Conservation (phyloP, 2,797 vertebrate genomes). For the Artibeus lituratus region DNA sequence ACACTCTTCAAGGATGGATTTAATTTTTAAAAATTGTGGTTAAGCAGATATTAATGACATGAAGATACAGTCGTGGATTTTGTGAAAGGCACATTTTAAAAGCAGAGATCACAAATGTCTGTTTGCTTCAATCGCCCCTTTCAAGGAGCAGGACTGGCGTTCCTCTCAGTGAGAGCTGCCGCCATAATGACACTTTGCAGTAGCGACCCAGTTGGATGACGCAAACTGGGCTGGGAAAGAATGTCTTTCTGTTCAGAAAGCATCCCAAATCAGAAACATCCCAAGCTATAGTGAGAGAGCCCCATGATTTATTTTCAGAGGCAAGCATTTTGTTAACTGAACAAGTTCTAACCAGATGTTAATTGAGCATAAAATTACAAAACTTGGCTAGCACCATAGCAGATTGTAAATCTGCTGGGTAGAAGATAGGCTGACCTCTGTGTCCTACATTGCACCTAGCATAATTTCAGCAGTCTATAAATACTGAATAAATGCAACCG, state of each 20-base stretch:
- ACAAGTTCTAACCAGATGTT: slow-evolving; percentile 76
- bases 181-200: slow-evolving; percentile 79
- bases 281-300: slow-evolving; percentile 60
- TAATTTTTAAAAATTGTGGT: background rate
- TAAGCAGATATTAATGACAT: slow-evolving; percentile 54
- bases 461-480: slow-evolving; percentile 38
- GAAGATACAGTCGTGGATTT: slow-evolving; percentile 11
- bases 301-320: slow-evolving; percentile 72
- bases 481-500: slow-evolving; percentile 28
- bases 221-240: slow-evolving; percentile 71
- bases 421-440: slow-evolving; percentile 58
- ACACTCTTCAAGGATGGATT: slow-evolving; percentile 29
- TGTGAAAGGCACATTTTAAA: slow-evolving; percentile 59
- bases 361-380: slow-evolving; percentile 78
- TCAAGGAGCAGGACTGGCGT: slow-evolving; percentile 73
- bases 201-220: slow-evolving; percentile 74
- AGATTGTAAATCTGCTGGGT: slow-evolving; percentile 66
- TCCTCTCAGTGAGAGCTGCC: slow-evolving; percentile 78
- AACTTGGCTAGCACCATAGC: slow-evolving; percentile 56
- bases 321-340: slow-evolving; percentile 69
- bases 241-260: slow-evolving; percentile 73
- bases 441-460: slow-evolving; percentile 44
- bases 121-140: slow-evolving; percentile 73
- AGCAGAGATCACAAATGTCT: slow-evolving; percentile 74
- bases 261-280: slow-evolving; percentile 74